A percentile compares a stretch with the other conserved stretches of the same genome.
These are phyloP conservation scores for Hycleus phaleratus DNA, from an alignment of 1,140 invertebrate species.

Conservation along the genomic window DNA sequence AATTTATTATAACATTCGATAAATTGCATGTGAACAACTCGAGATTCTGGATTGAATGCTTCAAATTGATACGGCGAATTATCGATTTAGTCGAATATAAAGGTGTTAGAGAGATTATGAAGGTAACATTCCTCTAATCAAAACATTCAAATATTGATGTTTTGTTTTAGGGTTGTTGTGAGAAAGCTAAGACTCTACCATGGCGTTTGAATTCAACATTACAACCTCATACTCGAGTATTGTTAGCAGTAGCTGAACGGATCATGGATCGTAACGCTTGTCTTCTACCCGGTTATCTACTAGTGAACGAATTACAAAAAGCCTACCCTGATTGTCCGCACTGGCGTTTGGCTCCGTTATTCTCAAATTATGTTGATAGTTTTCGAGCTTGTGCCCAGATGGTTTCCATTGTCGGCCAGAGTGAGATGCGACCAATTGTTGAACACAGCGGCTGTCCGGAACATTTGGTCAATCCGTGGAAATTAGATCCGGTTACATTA, in stretches of 20 bases:
- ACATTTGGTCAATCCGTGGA: conserved; percentile 85
- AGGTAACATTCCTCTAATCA: conserved; percentile 46
- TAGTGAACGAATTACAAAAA: conserved; percentile 90
- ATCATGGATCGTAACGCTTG: conserved; percentile 91
- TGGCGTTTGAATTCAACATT: conserved; percentile 66
- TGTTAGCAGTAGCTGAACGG: conserved; percentile 72
- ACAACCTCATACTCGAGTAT: conserved; percentile 69
- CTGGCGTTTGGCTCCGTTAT: conserved; percentile 80
- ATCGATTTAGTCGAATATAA: conserved; percentile 92
- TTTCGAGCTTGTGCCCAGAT: conserved; percentile 89
- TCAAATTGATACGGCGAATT: conserved; percentile 75
- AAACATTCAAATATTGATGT: not conserved
- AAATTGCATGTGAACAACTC: conserved; percentile 67
- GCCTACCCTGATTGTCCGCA: conserved; percentile 81
- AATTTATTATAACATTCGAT: conserved; percentile 71
- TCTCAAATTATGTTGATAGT: conserved; percentile 85
- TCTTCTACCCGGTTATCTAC: conserved; percentile 86
- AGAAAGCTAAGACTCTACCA: conserved; percentile 77
- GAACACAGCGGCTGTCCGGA: conserved; percentile 86
- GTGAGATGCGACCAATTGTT: conserved; percentile 86
- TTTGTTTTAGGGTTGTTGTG: conserved; percentile 62
- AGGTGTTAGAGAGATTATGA: conserved; percentile 86
- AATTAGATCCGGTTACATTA: conserved; percentile 73
- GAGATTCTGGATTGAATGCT: conserved; percentile 83
- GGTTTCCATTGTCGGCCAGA: conserved; percentile 86